These are phyloP conservation scores for Pyrrhia umbra DNA, from an alignment of 2,888 invertebrate genomes.

Conservation along the genomic window DNA sequence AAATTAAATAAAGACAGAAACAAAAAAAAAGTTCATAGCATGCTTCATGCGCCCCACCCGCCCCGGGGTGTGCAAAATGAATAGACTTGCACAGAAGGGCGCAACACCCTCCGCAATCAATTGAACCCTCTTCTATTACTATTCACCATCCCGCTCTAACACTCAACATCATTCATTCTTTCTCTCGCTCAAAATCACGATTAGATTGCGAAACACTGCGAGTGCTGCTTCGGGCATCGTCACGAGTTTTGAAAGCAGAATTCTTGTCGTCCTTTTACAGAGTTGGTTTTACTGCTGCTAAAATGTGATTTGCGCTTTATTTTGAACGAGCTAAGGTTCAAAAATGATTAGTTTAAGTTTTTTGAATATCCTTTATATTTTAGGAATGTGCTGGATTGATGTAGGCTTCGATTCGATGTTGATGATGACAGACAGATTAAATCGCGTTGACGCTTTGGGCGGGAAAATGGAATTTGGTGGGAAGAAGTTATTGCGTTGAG, in stretches of 20 bases:
- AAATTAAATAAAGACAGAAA: constrained; percentile 88
- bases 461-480: constrained; percentile 76
- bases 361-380: constrained; percentile 31
- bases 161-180: constrained; percentile 22
- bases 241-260: constrained; percentile 80
- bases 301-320: constrained; percentile 27
- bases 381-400: constrained; percentile 77
- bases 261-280: constrained; percentile 70
- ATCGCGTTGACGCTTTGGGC: constrained; percentile 81
- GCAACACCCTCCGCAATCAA: constrained; percentile 87
- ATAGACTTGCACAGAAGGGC: constrained; percentile 81
- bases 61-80: constrained; percentile 76
- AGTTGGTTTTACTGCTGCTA: constrained; percentile 39
- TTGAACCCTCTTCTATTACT: constrained; percentile 83
- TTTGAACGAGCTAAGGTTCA: constrained; percentile 42
- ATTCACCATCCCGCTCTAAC: constrained; percentile 71
- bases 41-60: constrained; percentile 84
- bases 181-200: constrained; percentile 78
- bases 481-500: constrained; percentile 61
- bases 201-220: constrained; percentile 73
- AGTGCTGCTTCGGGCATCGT: constrained; percentile 78
- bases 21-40: constrained; percentile 82
- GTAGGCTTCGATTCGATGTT: constrained; percentile 76
- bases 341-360: constrained; percentile 28
- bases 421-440: constrained; percentile 83